Conservation (phyloP, 2,888 invertebrate genomes). For the Drosophila planitibia region DNA sequence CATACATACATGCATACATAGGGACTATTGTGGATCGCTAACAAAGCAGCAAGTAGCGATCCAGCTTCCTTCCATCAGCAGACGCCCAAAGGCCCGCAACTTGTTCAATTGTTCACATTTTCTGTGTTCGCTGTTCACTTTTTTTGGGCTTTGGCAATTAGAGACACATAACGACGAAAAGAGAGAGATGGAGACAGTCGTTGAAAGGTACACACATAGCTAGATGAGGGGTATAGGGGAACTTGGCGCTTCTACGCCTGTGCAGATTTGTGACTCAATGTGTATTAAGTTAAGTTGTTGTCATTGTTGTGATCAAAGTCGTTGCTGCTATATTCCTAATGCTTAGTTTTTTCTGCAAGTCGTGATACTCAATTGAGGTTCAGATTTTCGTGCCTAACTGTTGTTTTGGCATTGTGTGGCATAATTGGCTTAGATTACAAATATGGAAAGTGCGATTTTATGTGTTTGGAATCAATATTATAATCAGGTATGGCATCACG, state of each 20-base stretch:
- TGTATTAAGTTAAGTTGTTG: constrained; percentile 75
- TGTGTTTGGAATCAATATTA: background rate
- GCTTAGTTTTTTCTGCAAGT: constrained; percentile 17
- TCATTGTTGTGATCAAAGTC: constrained; percentile 45
- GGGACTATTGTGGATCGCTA: constrained; percentile 39
- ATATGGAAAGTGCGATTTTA: constrained; percentile 1
- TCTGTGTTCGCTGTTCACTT: constrained; percentile 29
- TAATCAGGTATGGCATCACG: background rate
- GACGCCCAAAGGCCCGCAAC: constrained; percentile 72
- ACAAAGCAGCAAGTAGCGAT: constrained; percentile 59
- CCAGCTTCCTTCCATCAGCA: constrained; percentile 69
- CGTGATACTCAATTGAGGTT: constrained; percentile 60
- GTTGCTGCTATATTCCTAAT: constrained; percentile 6
- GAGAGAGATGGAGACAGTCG: background rate
- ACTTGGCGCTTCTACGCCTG: constrained; percentile 11
- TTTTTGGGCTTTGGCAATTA: constrained; percentile 49
- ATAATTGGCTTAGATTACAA: constrained; percentile 26
- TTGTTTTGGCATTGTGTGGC: constrained; percentile 39
- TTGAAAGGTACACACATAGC: constrained; percentile 3
- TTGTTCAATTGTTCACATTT: constrained; percentile 68
- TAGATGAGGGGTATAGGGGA: background rate
- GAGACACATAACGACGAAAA: constrained; percentile 13
- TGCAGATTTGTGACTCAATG: constrained; percentile 44
- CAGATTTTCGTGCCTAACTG: constrained; percentile 35
- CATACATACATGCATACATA: constrained; percentile 6